Base-by-base conservation (phyloP, 2,113 vertebrate genomes). In the Campylomormyrus tamandua region DNA sequence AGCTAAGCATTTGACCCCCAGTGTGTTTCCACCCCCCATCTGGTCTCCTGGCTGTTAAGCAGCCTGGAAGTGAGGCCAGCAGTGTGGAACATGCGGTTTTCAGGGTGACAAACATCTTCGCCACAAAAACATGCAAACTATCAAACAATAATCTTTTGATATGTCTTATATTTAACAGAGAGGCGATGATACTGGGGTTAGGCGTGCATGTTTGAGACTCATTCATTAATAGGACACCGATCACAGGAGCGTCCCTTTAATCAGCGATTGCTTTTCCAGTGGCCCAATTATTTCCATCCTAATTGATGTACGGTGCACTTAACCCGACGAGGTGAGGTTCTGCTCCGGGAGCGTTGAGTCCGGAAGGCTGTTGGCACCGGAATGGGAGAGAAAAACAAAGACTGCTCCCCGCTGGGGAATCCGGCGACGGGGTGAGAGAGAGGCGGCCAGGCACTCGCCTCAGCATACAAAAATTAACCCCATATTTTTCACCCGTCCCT, bases 391-490 rank as follows among this genome's bases (percentile, higher is more conserved):
- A 6, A 42, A 39, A 13, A 58, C 84, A 87, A 87, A 48, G 85
- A 39, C 49, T 2, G 27, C 31, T 80, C 85, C 31, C 53, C 27
- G 9, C 31, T 27, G 62, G 7, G 87, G 52, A 10, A 42, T 21
- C 87, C 5, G 5, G 87, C n/a, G 1, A 70, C 1, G 10, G 62
- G 27, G 35, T 88, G 87, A 50, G n/a, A n/a, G 6, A 17, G n/a
- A 27, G 5, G 35, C 31, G 15, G 5, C 15, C 87, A 45, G 31
- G 19, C 52, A 27, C 4, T n/a, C 13, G 19, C 27, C 49, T 52
- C 45, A 31, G 53, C 49, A 52, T 27, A 39, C 31, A 58, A 21
- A 88, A 58, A 88, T 88, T 58, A 88, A 88, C 87, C 87, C 87
- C 87, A 88, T 58, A 88, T 58, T 50, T 88, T 88, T 58, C 39